Evolutionary conservation across 2,888 invertebrate genomes (phyloP).

Genomic region (Andrena bucephala): DNA sequence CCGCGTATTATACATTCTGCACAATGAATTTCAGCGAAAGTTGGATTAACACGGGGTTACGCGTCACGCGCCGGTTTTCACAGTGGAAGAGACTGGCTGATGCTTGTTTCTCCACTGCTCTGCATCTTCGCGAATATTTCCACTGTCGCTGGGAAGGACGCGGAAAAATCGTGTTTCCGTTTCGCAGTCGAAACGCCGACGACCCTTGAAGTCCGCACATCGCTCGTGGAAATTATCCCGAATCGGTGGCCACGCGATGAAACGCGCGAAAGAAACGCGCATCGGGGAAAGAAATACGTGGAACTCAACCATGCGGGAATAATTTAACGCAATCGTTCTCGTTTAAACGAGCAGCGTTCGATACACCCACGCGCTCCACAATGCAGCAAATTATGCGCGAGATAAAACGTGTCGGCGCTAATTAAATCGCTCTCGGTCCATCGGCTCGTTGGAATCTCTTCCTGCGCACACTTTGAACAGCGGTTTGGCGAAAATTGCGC

Average conservation of each 20-base stretch:
- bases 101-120: background rate
- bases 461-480: background rate
- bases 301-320: background rate
- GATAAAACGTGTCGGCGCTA: background rate
- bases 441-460: slow-evolving; percentile 1
- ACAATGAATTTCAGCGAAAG: slow-evolving; percentile 19
- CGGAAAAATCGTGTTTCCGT: background rate
- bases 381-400: slow-evolving; percentile 6
- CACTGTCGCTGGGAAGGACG: background rate
- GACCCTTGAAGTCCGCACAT: background rate
- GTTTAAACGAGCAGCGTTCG: slow-evolving; percentile 7
- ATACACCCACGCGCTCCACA: background rate
- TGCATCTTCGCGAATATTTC: background rate
- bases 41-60: slow-evolving; percentile 12
- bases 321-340: slow-evolving; percentile 9
- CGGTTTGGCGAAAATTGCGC: background rate
- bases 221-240: background rate
- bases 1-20: background rate
- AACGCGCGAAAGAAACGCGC: background rate
- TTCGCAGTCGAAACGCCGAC: background rate
- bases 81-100: background rate
- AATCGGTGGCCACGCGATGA: background rate
- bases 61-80: background rate
- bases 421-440: slow-evolving; percentile 20
- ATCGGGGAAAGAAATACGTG: too few relatives aligned